These are phyloP conservation scores for Emydoidea blandingii DNA, from an alignment of 2,797 vertebrate genomes.

Conservation along the genomic window DNA sequence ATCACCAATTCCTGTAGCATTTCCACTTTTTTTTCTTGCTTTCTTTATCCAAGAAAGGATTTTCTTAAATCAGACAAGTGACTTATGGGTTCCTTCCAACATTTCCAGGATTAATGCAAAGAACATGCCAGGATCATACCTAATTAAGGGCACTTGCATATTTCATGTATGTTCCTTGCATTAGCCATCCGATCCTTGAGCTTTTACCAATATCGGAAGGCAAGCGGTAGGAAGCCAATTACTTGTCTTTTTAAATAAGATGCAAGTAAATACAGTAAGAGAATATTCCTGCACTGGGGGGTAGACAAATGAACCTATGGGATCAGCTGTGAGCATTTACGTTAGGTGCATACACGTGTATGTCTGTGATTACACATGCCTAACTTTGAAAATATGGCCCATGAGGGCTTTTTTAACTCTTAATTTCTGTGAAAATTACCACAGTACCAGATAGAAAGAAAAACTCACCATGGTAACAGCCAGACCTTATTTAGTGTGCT, in stretches of 20 bases:
- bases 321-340: conserved; percentile 39
- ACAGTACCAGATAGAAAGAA: background rate
- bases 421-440: conserved; percentile 11
- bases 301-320: conserved; percentile 18
- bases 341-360: background rate
- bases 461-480: background rate
- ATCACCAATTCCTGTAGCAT: background rate
- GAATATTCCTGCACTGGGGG: background rate
- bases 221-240: background rate
- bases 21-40: background rate
- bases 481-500: conserved; percentile 7
- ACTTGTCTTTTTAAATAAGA: background rate
- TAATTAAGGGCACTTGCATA: background rate
- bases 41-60: background rate
- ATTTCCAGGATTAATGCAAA: background rate
- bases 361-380: background rate
- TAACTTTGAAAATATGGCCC: background rate
- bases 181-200: background rate
- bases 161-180: background rate
- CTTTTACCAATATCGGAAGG: conserved; percentile 19
- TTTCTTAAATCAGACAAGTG: background rate
- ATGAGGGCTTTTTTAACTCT: background rate
- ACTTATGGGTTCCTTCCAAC: background rate
- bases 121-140: background rate
- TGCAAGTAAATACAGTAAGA: background rate